These are phyloP conservation scores for Herpetotheres cachinnans DNA, from an alignment of 2,113 vertebrate genomes.

Conservation along the genomic window DNA sequence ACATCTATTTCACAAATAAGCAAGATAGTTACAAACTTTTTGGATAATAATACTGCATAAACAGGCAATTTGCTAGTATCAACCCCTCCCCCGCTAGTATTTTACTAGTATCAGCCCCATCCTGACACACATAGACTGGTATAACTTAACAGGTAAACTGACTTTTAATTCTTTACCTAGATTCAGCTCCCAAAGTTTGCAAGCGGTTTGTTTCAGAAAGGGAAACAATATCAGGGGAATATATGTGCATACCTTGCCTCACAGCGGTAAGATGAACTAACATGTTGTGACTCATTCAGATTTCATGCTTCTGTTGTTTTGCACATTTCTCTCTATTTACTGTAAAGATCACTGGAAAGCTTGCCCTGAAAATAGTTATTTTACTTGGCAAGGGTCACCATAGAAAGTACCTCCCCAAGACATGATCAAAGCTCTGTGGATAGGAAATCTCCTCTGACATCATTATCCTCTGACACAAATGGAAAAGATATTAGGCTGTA, in stretches of 20 bases:
- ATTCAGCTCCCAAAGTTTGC: not conserved
- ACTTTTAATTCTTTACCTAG: not conserved
- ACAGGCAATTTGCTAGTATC: not conserved
- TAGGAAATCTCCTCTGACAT: not conserved
- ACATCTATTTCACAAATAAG: not conserved
- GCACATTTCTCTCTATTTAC: not conserved
- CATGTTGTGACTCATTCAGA: not conserved
- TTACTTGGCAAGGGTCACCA: not conserved
- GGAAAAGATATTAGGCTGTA: not conserved
- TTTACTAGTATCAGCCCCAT: not conserved
- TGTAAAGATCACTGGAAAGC: not conserved
- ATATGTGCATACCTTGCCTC: not conserved
- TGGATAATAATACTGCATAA: not conserved
- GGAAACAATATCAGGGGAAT: not conserved
- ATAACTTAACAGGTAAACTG: not conserved
- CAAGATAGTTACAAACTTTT: not conserved
- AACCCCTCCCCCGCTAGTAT: not conserved
- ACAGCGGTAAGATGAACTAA: not conserved
- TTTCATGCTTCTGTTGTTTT: not conserved
- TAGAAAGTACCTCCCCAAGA: not conserved
- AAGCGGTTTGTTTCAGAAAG: not conserved
- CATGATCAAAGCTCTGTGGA: not conserved
- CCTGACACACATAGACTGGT: not conserved
- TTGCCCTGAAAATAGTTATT: not conserved
- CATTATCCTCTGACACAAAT: not conserved